These are phyloP conservation scores for Chelmon rostratus DNA, from an alignment of 2,797 vertebrate genomes.

Conservation along the genomic window DNA sequence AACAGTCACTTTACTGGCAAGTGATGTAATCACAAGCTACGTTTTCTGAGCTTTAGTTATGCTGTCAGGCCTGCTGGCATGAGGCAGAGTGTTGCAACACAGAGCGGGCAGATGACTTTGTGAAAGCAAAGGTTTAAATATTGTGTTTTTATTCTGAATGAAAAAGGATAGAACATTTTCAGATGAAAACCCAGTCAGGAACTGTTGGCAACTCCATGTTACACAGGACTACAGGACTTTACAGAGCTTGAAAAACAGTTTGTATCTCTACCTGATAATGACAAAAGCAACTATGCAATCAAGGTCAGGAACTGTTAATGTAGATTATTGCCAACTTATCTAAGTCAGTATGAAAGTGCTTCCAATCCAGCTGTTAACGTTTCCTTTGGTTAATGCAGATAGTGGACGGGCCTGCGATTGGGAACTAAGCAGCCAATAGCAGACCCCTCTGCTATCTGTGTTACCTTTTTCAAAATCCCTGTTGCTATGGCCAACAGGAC, in stretches of 20 bases:
- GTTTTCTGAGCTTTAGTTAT: slow-evolving; percentile 15
- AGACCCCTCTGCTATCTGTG: no score
- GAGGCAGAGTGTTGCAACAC: neutral
- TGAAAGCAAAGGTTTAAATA: neutral
- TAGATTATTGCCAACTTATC: neutral
- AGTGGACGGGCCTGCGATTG: no score
- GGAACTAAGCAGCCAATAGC: no score
- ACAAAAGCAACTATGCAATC: neutral
- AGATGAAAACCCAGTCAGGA: neutral
- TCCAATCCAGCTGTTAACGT: no score
- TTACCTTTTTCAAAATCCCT: no score
- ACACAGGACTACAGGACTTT: no score
- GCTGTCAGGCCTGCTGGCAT: slow-evolving; percentile 2
- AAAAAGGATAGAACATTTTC: neutral
- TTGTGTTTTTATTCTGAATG: neutral
- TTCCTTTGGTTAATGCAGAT: no score
- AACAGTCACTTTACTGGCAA: neutral
- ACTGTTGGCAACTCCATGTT: no score
- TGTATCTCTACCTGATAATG: neutral
- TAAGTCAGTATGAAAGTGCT: neutral
- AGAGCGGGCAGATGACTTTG: neutral
- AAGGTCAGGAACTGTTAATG: neutral
- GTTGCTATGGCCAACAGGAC: no score
- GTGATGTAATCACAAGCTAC: slow-evolving; percentile 15
- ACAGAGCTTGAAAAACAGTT: no score